phyloP scores from a whole-genome alignment of 2,113 vertebrate species.

The Cepphus grylle region DNA sequence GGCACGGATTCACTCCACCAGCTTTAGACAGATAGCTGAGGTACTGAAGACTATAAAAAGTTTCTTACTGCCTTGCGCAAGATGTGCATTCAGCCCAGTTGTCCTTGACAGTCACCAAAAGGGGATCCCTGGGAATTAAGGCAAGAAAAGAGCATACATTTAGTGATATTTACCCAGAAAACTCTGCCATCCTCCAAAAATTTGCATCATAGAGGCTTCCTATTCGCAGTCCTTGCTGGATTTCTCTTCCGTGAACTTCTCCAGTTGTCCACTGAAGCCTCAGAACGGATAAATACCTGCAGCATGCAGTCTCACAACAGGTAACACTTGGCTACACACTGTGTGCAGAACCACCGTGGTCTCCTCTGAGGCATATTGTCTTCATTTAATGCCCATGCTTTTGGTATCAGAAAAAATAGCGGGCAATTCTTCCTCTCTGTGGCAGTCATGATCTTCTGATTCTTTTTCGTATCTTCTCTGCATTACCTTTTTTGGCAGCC shows the following conservation, averaged over 20 bases:
- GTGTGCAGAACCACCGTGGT: rapidly evolving
- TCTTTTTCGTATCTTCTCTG: neutral
- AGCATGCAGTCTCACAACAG: rapidly evolving
- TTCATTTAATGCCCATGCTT: neutral
- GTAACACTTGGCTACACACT: rapidly evolving
- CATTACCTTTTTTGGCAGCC: neutral
- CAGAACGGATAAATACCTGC: neutral
- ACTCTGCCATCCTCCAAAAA: neutral
- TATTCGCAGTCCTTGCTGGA: neutral
- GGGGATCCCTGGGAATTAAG: neutral
- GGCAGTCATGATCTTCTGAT: neutral
- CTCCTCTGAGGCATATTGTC: neutral
- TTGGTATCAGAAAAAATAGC: neutral
- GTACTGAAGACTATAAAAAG: neutral
- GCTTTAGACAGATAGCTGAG: neutral
- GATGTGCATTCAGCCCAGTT: neutral
- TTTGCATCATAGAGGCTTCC: neutral
- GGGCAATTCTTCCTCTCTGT: neutral
- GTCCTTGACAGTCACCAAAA: neutral
- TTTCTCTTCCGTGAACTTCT: neutral
- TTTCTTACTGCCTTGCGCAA: neutral
- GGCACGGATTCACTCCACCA: neutral
- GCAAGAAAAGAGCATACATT: neutral
- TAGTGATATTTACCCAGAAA: neutral
- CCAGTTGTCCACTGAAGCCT: neutral